Percentiles rank a stretch among this genome's conserved stretches.
These are phyloP conservation scores for Delphinapterus leucas DNA, from an alignment of 2,113 vertebrate species.

Conservation along the genomic window DNA sequence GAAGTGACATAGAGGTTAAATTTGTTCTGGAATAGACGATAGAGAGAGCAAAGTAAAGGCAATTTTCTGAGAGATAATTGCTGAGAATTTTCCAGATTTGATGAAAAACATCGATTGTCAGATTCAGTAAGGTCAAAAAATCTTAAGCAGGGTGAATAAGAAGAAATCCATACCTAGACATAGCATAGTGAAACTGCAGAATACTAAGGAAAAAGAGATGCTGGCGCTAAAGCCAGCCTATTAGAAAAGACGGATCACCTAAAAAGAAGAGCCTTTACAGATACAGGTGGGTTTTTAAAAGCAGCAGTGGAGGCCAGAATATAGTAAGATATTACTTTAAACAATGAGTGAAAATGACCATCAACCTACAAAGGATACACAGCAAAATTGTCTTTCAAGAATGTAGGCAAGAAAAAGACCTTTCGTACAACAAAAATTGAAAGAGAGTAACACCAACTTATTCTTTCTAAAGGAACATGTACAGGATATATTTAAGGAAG, in stretches of 20 bases:
- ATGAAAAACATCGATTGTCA: neutral
- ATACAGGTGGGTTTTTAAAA: neutral
- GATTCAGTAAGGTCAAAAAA: neutral
- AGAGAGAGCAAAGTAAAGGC: neutral
- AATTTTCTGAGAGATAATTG: neutral
- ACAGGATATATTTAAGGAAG: neutral
- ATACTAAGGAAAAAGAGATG: neutral
- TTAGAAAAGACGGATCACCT: neutral
- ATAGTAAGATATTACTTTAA: neutral
- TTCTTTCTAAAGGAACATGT: neutral
- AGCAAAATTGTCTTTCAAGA: neutral
- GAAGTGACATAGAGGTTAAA: neutral
- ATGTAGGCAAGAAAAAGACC: neutral
- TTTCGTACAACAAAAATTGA: neutral
- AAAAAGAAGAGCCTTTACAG: neutral
- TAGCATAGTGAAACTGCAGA: neutral
- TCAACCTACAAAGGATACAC: too few relatives aligned
- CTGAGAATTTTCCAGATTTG: constrained; percentile 2
- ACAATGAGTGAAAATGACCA: neutral
- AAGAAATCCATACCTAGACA: neutral
- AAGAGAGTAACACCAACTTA: neutral
- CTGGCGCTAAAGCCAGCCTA: neutral
- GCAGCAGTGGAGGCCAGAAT: neutral
- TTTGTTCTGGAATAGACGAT: neutral
- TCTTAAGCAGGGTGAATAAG: neutral